These are phyloP conservation scores for Pelagia noctiluca DNA, from an alignment of 30 jellyfish, hydroid and myxozoan species.

Conservation along the genomic window DNA sequence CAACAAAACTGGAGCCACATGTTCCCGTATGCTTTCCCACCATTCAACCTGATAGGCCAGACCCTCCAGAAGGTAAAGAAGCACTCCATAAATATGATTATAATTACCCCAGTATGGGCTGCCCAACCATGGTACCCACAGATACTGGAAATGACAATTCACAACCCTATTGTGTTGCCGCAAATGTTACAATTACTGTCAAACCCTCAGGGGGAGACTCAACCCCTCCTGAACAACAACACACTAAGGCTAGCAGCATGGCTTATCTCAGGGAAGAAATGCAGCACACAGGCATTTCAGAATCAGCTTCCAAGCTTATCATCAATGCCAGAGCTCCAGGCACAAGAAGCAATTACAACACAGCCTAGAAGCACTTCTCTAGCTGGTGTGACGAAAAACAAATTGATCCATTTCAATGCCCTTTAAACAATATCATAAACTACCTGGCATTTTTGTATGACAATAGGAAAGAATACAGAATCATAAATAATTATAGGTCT, in stretches of 20 bases:
- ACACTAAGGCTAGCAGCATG: conserved; percentile 52
- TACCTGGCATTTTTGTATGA: conserved; percentile 40
- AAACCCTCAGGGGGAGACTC: conserved; percentile 38
- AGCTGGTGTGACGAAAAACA: conserved; percentile 56
- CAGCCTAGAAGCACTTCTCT: conserved; percentile 65
- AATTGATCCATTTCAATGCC: conserved; percentile 56
- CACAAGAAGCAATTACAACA: conserved; percentile 60
- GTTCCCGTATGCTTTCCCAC: conserved; percentile 64
- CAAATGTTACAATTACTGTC: background rate
- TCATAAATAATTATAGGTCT: conserved; percentile 45
- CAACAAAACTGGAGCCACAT: conserved; percentile 12
- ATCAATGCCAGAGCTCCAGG: conserved; percentile 55
- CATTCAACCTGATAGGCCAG: conserved; percentile 44
- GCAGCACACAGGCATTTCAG: conserved; percentile 48
- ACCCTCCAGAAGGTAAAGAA: conserved; percentile 8
- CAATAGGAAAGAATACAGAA: conserved; percentile 28
- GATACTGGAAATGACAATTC: background rate
- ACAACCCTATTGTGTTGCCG: conserved; percentile 10
- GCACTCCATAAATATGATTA: background rate
- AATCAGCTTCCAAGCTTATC: conserved; percentile 57
- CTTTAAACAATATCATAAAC: conserved; percentile 19
- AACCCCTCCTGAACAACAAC: conserved; percentile 34
- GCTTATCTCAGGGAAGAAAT: conserved; percentile 52
- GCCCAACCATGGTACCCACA: conserved; percentile 62
- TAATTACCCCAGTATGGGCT: conserved; percentile 47